Evolutionary conservation across 2,888 invertebrate species (phyloP), one percentile per base, ranked within the genome.

Genomic region (Drosophila affinis): DNA sequence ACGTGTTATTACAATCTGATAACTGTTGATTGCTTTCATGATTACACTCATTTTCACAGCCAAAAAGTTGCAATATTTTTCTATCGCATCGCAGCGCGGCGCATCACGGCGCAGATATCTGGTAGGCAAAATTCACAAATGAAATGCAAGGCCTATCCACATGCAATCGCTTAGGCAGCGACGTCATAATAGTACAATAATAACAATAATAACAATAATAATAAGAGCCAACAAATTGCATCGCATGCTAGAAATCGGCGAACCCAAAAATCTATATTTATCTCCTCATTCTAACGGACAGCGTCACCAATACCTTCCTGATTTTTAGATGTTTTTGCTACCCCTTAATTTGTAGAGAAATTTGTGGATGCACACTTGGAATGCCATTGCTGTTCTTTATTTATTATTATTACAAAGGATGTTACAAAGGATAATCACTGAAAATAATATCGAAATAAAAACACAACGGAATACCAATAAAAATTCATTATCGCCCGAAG

Each of bases 181-280:
- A 57, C 72, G 72, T 58, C 63, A 72, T 49, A 51, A 9, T 18
- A 34, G 57, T 55, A 39, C 55, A 62, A 56, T 56, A 69, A 55
- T 39, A 39, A n/a, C n/a, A n/a, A n/a, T n/a, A n/a, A n/a, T n/a
- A n/a, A 39, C n/a, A 57, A 39, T 24, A 57, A 57, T 34, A 29
- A 34, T 34, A 34, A 12, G 10, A 34, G 63, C 49, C 63, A 63
- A 63, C 63, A 58, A 46, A 55, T 45, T 29, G 70, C 71, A 73
- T 86, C 54, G 69, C 79, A 83, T 81, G 81, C 67, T 54, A 52
- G 57, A 52, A 67, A 80, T 72, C 67, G 51, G 44, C 67, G 53
- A 57, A 48, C 72, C 62, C 64, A 68, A 73, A 76, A 79, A 54
- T 83, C 72, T 86, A 79, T 83, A 86, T 83, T 80, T 86, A 77